Conservation (phyloP, 2,797 vertebrate species). For the Cheirogaleus major region DNA sequence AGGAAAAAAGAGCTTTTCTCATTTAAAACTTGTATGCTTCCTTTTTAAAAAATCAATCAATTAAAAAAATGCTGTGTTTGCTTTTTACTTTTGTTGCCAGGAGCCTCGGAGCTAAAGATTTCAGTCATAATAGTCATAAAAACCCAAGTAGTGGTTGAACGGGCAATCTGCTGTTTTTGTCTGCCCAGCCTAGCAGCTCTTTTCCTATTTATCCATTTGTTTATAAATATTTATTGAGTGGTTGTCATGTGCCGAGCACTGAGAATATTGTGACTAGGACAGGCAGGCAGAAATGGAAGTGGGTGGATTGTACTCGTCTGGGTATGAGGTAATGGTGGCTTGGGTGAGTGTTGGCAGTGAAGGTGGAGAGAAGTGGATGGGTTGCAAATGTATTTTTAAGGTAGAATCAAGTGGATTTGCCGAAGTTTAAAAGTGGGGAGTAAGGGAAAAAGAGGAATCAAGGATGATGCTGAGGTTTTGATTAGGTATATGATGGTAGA, state of each 20-base stretch:
- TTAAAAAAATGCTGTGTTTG: neutral
- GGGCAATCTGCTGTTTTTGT: neutral
- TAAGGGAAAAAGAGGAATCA: neutral
- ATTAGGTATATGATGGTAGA: rapidly evolving
- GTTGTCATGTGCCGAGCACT: neutral
- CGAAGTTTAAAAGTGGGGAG: neutral
- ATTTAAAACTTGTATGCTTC: neutral
- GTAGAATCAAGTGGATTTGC: neutral
- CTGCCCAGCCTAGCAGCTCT: neutral
- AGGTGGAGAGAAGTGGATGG: neutral
- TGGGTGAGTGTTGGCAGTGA: neutral
- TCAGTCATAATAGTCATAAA: neutral
- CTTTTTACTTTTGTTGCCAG: neutral
- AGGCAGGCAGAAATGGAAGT: neutral
- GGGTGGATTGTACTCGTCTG: neutral
- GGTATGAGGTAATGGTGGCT: neutral
- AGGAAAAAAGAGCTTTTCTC: neutral
- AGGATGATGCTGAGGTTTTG: neutral
- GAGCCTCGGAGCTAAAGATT: neutral
- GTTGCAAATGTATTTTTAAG: neutral
- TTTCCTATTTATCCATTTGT: neutral
- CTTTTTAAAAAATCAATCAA: neutral
- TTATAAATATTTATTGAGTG: neutral
- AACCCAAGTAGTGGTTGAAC: neutral
- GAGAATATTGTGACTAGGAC: no score